Evolutionary conservation across 2,113 vertebrate genomes (phyloP).

Genomic region (Mastomys natalensis): DNA sequence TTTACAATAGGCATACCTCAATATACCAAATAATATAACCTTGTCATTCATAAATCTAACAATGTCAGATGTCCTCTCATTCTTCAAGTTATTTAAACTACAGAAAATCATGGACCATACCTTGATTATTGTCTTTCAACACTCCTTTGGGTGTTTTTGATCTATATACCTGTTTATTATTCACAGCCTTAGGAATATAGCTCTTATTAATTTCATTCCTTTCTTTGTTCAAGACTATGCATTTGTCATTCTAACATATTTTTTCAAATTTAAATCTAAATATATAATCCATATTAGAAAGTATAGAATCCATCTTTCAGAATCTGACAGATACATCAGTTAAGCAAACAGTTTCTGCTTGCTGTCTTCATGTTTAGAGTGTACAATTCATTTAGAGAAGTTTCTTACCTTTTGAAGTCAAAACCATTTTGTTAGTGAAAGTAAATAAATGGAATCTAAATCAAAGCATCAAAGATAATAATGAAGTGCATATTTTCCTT

Average conservation of each 20-base stretch:
- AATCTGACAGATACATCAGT: slow-evolving; percentile 26
- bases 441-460: not conserved
- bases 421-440: not conserved
- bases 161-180: not conserved
- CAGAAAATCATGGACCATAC: not conserved
- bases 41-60: not conserved
- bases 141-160: not conserved
- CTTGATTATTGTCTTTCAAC: not conserved
- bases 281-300: slow-evolving; percentile 15
- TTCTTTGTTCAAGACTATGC: not conserved
- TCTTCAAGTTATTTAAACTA: not conserved
- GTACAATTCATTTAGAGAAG: not conserved
- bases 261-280: not conserved
- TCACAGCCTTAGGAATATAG: not conserved
- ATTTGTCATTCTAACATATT: slow-evolving; percentile 34
- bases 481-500: not conserved
- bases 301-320: not conserved
- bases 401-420: not conserved
- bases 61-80: not conserved
- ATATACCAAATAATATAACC: not conserved
- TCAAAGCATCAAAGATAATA: not conserved
- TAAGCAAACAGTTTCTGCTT: not conserved
- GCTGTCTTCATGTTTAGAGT: not conserved
- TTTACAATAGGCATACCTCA: not conserved
- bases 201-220: not conserved